Percentiles rank a stretch among this genome's conserved stretches.
Conservation (phyloP, 2,113 vertebrate species). For the Anarhynchus alexandrinus region DNA sequence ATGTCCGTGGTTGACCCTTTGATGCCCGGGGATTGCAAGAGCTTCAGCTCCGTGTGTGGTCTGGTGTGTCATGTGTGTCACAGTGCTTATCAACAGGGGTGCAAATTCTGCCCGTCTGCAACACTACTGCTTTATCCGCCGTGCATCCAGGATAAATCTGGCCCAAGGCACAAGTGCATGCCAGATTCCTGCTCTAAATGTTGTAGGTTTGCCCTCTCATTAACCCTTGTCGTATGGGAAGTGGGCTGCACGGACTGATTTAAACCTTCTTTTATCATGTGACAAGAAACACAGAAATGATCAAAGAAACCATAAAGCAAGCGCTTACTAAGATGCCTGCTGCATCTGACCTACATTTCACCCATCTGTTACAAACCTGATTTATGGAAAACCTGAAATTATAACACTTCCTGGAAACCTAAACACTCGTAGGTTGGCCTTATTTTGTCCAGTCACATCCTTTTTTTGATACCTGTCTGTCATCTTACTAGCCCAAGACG, state of each 20-base stretch:
- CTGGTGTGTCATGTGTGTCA: not conserved
- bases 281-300: not conserved
- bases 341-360: constrained; percentile 62
- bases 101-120: not conserved
- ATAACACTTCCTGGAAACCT: not conserved
- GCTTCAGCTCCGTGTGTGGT: not conserved
- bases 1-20: not conserved
- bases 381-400: constrained; percentile 51
- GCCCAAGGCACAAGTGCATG: not conserved
- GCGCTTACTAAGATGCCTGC: constrained; percentile 39
- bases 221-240: not conserved
- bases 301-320: constrained; percentile 30
- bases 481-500: constrained; percentile 1
- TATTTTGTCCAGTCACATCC: not conserved
- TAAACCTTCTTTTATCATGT: not conserved
- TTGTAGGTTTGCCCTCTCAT: not conserved
- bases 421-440: not conserved
- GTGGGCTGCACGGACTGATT: not conserved
- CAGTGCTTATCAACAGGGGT: not conserved
- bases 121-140: not conserved
- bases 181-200: not conserved
- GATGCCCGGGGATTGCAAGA: not conserved
- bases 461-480: not conserved
- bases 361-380: constrained; percentile 64
- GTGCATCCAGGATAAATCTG: not conserved